phyloP scores from a whole-genome alignment of 2,113 vertebrate genomes.

The Gobius niger region DNA sequence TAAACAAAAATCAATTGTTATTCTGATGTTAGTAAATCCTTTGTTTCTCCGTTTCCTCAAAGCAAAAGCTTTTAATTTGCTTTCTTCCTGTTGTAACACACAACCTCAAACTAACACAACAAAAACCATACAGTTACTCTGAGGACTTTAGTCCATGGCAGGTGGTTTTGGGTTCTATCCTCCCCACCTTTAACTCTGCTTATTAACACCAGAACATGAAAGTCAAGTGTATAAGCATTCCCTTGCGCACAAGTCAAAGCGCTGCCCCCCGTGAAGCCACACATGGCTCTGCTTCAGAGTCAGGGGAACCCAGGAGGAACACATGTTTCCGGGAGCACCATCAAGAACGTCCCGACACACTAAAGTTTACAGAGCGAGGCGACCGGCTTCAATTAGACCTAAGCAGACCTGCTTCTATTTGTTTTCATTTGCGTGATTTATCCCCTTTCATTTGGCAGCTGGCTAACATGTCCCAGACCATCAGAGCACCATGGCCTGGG shows the following conservation, averaged over 20 bases:
- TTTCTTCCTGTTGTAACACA: neutral
- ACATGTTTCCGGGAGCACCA: constrained; percentile 68
- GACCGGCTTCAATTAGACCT: constrained; percentile 72
- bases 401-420: constrained; percentile 69
- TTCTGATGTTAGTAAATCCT: too few relatives aligned
- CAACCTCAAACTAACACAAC: neutral
- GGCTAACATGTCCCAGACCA: constrained; percentile 74
- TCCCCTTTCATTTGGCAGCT: constrained; percentile 78
- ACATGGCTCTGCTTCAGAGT: constrained; percentile 59
- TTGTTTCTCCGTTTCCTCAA: too few relatives aligned
- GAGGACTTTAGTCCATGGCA: neutral
- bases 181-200: neutral
- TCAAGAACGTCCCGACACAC: constrained; percentile 54
- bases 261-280: constrained; percentile 32
- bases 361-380: constrained; percentile 53
- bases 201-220: neutral
- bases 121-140: neutral
- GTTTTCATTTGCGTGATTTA: constrained; percentile 81
- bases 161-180: neutral
- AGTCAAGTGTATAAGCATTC: neutral
- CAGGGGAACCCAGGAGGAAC: constrained; percentile 61
- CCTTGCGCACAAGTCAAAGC: constrained; percentile 8
- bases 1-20: too few relatives aligned
- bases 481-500: constrained; percentile 51
- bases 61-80: too few relatives aligned